Evolutionary conservation across 2,888 invertebrate genomes (phyloP).

Genomic region (Pterobdella sp.): DNA sequence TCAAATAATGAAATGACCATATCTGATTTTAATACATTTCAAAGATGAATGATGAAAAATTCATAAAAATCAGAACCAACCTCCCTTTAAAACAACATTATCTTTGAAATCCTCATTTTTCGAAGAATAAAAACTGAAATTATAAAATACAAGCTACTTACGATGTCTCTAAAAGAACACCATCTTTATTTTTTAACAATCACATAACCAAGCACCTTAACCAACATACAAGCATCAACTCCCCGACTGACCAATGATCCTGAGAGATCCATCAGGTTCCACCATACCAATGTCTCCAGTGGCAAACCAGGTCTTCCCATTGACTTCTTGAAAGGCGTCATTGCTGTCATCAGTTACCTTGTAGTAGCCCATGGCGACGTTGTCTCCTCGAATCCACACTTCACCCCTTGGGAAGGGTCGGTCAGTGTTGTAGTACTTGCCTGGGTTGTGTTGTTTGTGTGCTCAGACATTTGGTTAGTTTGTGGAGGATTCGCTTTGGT

Average conservation of each 20-base stretch:
- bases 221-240: background rate
- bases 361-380: slow-evolving; percentile 87
- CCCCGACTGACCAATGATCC: slow-evolving; percentile 73
- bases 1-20: too few species aligned
- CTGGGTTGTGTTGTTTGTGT: slow-evolving; percentile 39
- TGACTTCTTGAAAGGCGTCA: slow-evolving; percentile 66
- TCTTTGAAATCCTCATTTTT: too few species aligned
- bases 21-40: too few species aligned
- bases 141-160: background rate
- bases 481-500: too few species aligned
- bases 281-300: slow-evolving; percentile 94
- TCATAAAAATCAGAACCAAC: too few species aligned
- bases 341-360: slow-evolving; percentile 77
- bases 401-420: slow-evolving; percentile 78
- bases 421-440: slow-evolving; percentile 77
- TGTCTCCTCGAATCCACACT: slow-evolving; percentile 77
- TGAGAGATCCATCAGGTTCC: slow-evolving; percentile 83
- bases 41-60: too few species aligned
- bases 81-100: too few species aligned
- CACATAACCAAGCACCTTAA: background rate
- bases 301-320: slow-evolving; percentile 69
- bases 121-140: background rate
- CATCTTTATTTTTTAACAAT: background rate
- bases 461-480: background rate
- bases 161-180: background rate